These are phyloP conservation scores for Potamilus streckersoni DNA, from an alignment of 1,140 invertebrate species.

Conservation along the genomic window DNA sequence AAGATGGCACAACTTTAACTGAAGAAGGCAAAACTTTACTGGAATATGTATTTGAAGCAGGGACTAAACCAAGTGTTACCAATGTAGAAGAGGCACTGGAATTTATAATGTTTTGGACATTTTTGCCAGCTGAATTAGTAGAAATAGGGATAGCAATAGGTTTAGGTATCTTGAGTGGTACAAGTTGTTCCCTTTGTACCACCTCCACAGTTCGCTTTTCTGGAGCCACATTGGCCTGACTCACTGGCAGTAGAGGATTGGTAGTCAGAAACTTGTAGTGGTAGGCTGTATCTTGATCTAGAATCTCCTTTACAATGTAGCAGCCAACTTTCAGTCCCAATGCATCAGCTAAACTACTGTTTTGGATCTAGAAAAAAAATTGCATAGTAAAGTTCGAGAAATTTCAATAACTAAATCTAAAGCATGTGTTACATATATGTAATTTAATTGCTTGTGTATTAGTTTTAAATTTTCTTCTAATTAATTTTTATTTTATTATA, in stretches of 20 bases:
- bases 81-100: neutral
- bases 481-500: no score
- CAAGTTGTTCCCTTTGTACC: conserved; percentile 40
- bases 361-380: conserved; percentile 44
- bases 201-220: conserved; percentile 43
- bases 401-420: no score
- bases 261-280: conserved; percentile 45
- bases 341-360: conserved; percentile 38
- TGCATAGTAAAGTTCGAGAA: no score
- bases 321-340: conserved; percentile 45
- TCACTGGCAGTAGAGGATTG: conserved; percentile 22
- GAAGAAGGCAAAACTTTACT: neutral
- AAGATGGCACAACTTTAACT: neutral
- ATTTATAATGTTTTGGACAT: neutral
- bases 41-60: neutral
- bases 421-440: no score
- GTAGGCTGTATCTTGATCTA: conserved; percentile 26
- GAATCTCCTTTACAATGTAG: conserved; percentile 47
- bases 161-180: conserved; percentile 32
- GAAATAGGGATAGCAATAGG: neutral
- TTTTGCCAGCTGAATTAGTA: neutral
- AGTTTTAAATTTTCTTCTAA: no score
- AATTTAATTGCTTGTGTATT: no score
- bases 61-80: neutral
- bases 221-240: conserved; percentile 24